Percentiles rank a stretch among this genome's conserved stretches.
Evolutionary conservation across 2,888 invertebrate species (phyloP).

Genomic region (Aricia artaxerxes): DNA sequence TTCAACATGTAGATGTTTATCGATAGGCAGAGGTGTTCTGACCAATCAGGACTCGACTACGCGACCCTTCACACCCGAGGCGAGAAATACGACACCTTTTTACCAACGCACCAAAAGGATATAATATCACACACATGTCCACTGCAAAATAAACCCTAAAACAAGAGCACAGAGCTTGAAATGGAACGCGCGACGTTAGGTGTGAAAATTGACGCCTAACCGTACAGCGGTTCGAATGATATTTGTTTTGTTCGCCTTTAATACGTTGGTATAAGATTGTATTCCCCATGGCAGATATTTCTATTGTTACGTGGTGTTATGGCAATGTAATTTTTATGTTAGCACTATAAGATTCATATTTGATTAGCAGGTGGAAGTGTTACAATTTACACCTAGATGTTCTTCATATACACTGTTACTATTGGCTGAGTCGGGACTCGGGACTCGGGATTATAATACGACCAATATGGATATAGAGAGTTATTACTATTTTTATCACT

Average conservation of each 20-base stretch:
- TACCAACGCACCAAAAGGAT: constrained; percentile 46
- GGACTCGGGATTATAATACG: constrained; percentile 36
- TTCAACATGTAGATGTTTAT: constrained; percentile 5
- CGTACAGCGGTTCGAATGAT: constrained; percentile 45
- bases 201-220: constrained; percentile 78
- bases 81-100: constrained; percentile 76
- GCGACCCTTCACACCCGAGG: constrained; percentile 76
- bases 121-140: constrained; percentile 41
- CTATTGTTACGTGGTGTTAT: constrained; percentile 39
- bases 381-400: constrained; percentile 72
- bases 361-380: constrained; percentile 53
- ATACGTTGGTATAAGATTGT: constrained; percentile 39
- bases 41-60: constrained; percentile 62
- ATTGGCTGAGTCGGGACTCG: constrained; percentile 55
- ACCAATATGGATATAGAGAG: not conserved
- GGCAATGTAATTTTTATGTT: constrained; percentile 38
- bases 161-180: constrained; percentile 36
- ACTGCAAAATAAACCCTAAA: constrained; percentile 40
- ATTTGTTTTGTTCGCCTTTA: constrained; percentile 46
- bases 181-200: constrained; percentile 49
- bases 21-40: constrained; percentile 39
- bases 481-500: not conserved
- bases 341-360: constrained; percentile 40
- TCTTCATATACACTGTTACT: constrained; percentile 53
- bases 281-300: constrained; percentile 34